Evolutionary conservation across 2,888 invertebrate genomes (phyloP).

Genomic region (Lordiphosa andalusiaca): DNA sequence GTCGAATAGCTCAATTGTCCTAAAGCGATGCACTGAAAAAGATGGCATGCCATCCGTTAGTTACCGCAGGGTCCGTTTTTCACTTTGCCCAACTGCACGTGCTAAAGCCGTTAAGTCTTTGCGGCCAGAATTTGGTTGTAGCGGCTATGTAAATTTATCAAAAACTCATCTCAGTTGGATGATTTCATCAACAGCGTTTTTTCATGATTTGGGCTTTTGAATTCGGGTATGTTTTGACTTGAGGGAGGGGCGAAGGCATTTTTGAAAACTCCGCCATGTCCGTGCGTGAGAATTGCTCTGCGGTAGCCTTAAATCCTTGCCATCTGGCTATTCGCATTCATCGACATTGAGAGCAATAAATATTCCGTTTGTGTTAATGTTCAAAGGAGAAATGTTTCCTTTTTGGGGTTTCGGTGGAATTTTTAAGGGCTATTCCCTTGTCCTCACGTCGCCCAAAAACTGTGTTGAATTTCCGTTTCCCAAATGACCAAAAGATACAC

Average conservation of each 20-base stretch:
- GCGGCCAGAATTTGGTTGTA: slow-evolving; percentile 1
- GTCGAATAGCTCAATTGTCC: slow-evolving; percentile 31
- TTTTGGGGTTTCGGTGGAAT: background rate
- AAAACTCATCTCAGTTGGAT: slow-evolving; percentile 27
- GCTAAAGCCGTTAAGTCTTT: slow-evolving; percentile 27
- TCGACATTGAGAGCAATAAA: slow-evolving; percentile 43
- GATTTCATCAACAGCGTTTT: slow-evolving; percentile 16
- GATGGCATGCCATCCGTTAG: slow-evolving; percentile 14
- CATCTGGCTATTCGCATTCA: slow-evolving; percentile 14
- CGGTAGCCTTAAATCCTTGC: background rate
- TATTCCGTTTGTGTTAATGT: slow-evolving; percentile 46
- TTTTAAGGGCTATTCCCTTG: slow-evolving; percentile 10
- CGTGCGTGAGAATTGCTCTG: slow-evolving; percentile 1
- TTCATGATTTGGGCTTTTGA: background rate
- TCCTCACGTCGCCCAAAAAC: background rate
- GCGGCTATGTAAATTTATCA: slow-evolving; percentile 42
- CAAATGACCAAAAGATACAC: slow-evolving; percentile 19
- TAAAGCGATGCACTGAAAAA: slow-evolving; percentile 10
- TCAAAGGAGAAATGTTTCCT: slow-evolving; percentile 35
- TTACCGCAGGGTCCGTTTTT: slow-evolving; percentile 43
- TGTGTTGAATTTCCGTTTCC: slow-evolving; percentile 14
- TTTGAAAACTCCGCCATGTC: slow-evolving; percentile 5
- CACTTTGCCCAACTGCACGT: slow-evolving; percentile 23
- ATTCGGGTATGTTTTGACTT: slow-evolving; percentile 2
- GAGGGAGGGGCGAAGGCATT: too few relatives aligned